Base-by-base conservation (phyloP, 2,888 invertebrate genomes). In the Drosophila hamatofila region DNA sequence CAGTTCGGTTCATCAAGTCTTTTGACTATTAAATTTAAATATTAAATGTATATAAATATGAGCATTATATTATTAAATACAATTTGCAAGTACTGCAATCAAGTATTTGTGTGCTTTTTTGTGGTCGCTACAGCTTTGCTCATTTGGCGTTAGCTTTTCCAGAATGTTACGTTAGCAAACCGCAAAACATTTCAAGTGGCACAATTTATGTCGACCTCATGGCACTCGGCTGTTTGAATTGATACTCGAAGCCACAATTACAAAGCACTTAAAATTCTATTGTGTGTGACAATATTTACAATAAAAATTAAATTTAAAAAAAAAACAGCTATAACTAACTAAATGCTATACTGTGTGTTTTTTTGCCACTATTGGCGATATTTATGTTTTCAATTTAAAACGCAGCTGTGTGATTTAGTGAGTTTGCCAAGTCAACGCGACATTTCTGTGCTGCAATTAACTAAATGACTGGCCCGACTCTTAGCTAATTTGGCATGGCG, bases 401-500 rank as follows among this genome's bases (percentile, higher is more conserved):
- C 62, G 54, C 63, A 48, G 58, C 67, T 46, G 60, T 37, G 60
- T 81, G 79, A 75, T 78, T 84, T 87, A 81, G 75, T 79, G 75
- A 66, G 72, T 60, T 71, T 67, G 54, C 65, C 76, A 74, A 66
- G 58, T 62, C 61, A 44, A 60, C 39, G 55, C 74, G 69, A 79
- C 58, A 64, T 71, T 75, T 78, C 72, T 78, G 64, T 73, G 72
- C 70, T 75, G 75, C 91, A 91, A 91, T 91, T 91, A 91, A 91
- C 89, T 81, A 83, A 90, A 91, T 88, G 90, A 83, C 82, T 87
- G 81, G 80, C 76, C 75, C 68, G 83, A 82, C 81, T 81, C 76
- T 83, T 77, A 80, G 87, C 91, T 91, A 91, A 91, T 91, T 91
- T 91, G 90, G 91, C 90, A 80, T 88, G 89, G 91, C 89, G 88